These are phyloP conservation scores for Athalia rosae DNA, from an alignment of 2,888 invertebrate genomes.

Conservation along the genomic window DNA sequence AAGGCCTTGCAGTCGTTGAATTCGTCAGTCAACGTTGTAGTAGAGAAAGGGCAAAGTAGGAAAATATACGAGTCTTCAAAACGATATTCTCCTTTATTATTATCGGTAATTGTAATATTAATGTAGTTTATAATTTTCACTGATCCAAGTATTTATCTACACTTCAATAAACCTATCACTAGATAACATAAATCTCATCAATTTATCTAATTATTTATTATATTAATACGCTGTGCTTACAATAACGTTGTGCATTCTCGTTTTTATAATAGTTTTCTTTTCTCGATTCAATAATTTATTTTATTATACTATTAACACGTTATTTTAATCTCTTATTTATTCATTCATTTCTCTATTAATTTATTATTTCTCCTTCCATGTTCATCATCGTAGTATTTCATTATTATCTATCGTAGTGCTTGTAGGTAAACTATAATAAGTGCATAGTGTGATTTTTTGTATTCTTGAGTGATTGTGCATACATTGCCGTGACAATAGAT, in stretches of 20 bases:
- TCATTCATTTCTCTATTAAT: slow-evolving; percentile 22
- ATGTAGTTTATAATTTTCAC: slow-evolving; percentile 10
- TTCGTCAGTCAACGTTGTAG: too few species aligned
- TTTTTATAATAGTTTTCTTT: slow-evolving; percentile 27
- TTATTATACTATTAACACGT: slow-evolving; percentile 32
- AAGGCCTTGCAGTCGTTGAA: too few species aligned
- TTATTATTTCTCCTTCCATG: neutral
- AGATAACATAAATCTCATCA: slow-evolving; percentile 52
- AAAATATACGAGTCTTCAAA: slow-evolving; percentile 10
- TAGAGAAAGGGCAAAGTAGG: too few species aligned
- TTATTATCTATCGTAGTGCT: slow-evolving; percentile 31
- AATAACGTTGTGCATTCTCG: slow-evolving; percentile 50
- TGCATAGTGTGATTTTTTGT: slow-evolving; percentile 51
- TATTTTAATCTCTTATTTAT: slow-evolving; percentile 18
- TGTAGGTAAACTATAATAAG: slow-evolving; percentile 49
- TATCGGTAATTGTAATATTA: slow-evolving; percentile 51
- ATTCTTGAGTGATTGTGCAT: slow-evolving; percentile 54
- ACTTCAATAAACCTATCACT: slow-evolving; percentile 52
- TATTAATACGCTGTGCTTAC: slow-evolving; percentile 48
- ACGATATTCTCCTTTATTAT: slow-evolving; percentile 44
- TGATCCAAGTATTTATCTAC: slow-evolving; percentile 36
- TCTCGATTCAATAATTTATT: slow-evolving; percentile 6
- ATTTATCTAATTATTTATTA: slow-evolving; percentile 48
- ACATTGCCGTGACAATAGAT: slow-evolving; percentile 51
- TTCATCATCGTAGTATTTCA: neutral